Conservation (phyloP, 2,113 vertebrate species). For the Himantopus leucocephalus region DNA sequence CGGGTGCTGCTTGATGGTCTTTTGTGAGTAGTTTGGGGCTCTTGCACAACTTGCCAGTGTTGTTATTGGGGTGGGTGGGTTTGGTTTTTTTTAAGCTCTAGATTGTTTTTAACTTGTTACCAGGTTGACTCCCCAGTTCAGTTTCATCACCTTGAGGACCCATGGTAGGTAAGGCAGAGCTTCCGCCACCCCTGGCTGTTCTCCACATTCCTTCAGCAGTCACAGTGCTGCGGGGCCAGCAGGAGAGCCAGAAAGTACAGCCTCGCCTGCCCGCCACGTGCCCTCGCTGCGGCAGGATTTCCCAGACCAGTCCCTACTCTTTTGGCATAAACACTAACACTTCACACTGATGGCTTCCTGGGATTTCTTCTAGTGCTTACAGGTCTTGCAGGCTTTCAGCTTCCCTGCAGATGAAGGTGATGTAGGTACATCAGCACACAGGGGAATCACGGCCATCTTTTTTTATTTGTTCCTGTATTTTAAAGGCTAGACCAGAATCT, state of each 20-base stretch:
- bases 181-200: background rate
- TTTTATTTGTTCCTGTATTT: background rate
- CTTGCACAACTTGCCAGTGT: constrained; percentile 43
- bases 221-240: too few species aligned
- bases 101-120: background rate
- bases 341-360: background rate
- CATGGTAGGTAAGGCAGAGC: background rate
- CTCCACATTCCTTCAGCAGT: too few species aligned
- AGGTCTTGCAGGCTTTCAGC: background rate
- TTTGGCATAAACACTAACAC: background rate
- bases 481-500: background rate
- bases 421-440: background rate
- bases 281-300: background rate
- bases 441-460: background rate
- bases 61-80: background rate
- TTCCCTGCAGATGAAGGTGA: background rate
- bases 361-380: background rate
- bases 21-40: constrained; percentile 42
- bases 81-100: background rate
- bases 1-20: constrained; percentile 30
- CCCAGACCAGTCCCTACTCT: background rate
- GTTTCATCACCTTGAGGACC: background rate
- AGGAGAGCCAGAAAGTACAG: too few species aligned
- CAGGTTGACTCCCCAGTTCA: background rate
- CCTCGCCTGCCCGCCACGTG: fast-evolving